These are phyloP conservation scores for Eutrigla gurnardus DNA, from an alignment of 2,797 vertebrate genomes.

Conservation along the genomic window DNA sequence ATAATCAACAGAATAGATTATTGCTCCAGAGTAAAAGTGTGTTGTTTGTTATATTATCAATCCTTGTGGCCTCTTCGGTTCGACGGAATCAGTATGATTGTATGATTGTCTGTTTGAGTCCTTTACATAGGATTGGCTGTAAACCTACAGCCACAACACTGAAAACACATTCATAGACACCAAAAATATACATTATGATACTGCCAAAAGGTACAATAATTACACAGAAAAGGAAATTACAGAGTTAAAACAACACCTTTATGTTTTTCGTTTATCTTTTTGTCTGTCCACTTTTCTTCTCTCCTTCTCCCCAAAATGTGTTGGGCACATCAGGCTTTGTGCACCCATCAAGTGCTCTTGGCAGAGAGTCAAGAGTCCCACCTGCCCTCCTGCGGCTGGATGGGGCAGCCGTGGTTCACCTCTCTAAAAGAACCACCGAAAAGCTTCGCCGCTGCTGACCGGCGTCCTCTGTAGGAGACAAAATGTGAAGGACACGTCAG, in stretches of 20 bases:
- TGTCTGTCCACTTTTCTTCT: constrained; percentile 62
- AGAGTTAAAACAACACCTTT: constrained; percentile 84
- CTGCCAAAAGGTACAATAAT: constrained; percentile 99
- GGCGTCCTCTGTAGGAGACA: constrained; percentile 92
- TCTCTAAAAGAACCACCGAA: constrained; percentile 99
- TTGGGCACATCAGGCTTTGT: constrained; percentile 44
- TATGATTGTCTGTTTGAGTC: constrained; percentile 94
- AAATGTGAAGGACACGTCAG: constrained; percentile 70
- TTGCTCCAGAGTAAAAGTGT: constrained; percentile 80
- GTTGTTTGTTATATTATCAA: constrained; percentile 66
- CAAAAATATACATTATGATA: constrained; percentile 97
- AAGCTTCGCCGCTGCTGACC: constrained; percentile 96
- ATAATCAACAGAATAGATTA: constrained; percentile 78
- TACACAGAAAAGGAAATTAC: constrained; percentile 92
- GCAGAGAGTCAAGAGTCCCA: constrained; percentile 92
- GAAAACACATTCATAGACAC: constrained; percentile 98
- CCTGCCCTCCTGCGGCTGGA: constrained; percentile 85
- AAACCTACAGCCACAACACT: constrained; percentile 96
- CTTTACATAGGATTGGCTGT: constrained; percentile 87
- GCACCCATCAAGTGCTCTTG: constrained; percentile 86
- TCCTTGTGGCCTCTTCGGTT: constrained; percentile 77
- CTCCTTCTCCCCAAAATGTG: constrained; percentile 84
- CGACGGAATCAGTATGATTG: constrained; percentile 74
- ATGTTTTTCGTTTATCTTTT: constrained; percentile 79
- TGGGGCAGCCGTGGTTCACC: constrained; percentile 70